These are phyloP conservation scores for Epinephelus coioides DNA, from an alignment of 2,797 vertebrate genomes.

Conservation along the genomic window DNA sequence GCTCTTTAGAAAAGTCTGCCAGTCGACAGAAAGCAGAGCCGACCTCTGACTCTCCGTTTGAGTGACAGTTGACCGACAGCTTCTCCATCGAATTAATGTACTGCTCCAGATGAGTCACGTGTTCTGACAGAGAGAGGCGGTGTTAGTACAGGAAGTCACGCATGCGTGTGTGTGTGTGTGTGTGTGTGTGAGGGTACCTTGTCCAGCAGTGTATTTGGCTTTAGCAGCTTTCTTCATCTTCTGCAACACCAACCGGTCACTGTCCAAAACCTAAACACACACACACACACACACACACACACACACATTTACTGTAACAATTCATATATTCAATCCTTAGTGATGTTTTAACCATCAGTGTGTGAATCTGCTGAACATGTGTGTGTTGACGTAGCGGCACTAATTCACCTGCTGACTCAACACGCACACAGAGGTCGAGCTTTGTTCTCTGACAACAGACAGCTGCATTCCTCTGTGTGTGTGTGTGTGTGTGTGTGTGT, in stretches of 20 bases:
- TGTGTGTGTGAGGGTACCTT: conserved; percentile 79
- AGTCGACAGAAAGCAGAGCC: conserved; percentile 87
- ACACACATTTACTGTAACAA: not conserved
- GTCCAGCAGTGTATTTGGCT: conserved; percentile 86
- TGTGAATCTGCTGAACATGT: conserved; percentile 20
- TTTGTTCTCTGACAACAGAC: conserved; percentile 61
- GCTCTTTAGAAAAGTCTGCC: conserved; percentile 87
- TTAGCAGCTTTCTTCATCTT: conserved; percentile 92
- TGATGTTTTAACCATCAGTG: not conserved
- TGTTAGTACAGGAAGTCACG: not conserved
- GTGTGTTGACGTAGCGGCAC: conserved; percentile 1
- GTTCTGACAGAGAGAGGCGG: conserved; percentile 57
- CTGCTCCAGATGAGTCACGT: conserved; percentile 86
- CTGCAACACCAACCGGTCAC: conserved; percentile 86
- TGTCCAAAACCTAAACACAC: conserved; percentile 84
- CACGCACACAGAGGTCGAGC: conserved; percentile 51
- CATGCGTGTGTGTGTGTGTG: not conserved
- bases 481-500: conserved; percentile 22
- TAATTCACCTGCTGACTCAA: conserved; percentile 70
- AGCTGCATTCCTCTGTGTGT: conserved; percentile 34
- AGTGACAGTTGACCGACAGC: conserved; percentile 87
- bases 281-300: conserved; percentile 1
- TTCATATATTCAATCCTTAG: not conserved
- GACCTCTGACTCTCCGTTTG: conserved; percentile 86
- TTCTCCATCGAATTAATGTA: conserved; percentile 88